Conservation (phyloP, 2,797 vertebrate genomes). For the Onychomys torridus region DNA sequence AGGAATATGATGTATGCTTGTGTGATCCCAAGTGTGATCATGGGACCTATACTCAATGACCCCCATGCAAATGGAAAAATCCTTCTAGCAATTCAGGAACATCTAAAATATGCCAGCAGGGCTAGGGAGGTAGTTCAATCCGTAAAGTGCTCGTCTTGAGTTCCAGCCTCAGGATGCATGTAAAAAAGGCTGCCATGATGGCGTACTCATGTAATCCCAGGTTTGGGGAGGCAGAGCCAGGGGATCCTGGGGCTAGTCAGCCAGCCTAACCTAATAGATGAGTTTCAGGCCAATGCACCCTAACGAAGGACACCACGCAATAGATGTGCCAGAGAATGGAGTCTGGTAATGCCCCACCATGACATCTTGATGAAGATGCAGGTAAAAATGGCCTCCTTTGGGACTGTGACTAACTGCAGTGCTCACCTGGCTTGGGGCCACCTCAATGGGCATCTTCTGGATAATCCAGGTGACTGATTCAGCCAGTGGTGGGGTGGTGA, state of each 20-base stretch:
- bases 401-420: accelerated
- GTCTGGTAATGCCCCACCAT: accelerated
- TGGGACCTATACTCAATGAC: too few relatives aligned
- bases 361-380: not conserved
- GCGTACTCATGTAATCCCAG: not conserved
- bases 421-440: constrained; percentile 95
- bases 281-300: not conserved
- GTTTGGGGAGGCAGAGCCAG: not conserved
- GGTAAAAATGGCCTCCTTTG: accelerated
- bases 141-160: too few relatives aligned
- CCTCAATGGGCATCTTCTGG: constrained; percentile 94
- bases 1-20: accelerated
- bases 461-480: constrained; percentile 97
- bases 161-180: not conserved
- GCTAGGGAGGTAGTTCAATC: not conserved
- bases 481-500: constrained; percentile 95
- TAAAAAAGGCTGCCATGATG: not conserved
- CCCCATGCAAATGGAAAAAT: not conserved
- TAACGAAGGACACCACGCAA: not conserved
- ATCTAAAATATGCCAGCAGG: not conserved
- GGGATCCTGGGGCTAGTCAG: not conserved
- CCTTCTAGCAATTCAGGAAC: accelerated
- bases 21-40: too few relatives aligned
- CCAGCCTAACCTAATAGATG: not conserved
- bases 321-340: not conserved